Conservation (phyloP, 2,797 vertebrate genomes). For the Centropyge bicolor region DNA sequence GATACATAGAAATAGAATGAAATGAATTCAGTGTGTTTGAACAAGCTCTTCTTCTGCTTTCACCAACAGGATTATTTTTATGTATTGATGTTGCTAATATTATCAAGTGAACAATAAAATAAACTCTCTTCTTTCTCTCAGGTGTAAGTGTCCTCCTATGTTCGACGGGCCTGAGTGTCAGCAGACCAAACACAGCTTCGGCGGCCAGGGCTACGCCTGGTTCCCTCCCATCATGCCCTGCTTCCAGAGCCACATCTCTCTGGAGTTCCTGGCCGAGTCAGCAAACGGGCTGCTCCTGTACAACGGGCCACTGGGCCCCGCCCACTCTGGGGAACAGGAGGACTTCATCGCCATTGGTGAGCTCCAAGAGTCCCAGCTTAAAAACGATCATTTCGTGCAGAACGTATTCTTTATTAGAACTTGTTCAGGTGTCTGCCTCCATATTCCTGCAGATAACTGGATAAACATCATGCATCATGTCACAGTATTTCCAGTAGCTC, state of each 20-base stretch:
- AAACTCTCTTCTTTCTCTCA: slow-evolving; percentile 53
- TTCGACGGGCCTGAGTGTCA: slow-evolving; percentile 92
- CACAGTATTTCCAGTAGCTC: background rate
- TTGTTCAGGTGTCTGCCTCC: background rate
- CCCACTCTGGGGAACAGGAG: slow-evolving; percentile 78
- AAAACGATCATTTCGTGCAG: background rate
- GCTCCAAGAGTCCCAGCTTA: slow-evolving; percentile 11
- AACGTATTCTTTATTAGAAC: no score
- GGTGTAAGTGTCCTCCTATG: slow-evolving; percentile 89
- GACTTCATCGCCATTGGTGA: slow-evolving; percentile 91
- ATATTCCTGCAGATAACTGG: background rate
- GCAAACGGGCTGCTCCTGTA: slow-evolving; percentile 90
- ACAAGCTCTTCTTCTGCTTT: no score
- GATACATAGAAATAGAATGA: background rate
- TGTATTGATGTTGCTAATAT: background rate
- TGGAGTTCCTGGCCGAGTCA: slow-evolving; percentile 90
- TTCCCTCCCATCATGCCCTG: slow-evolving; percentile 90
- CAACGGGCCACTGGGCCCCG: slow-evolving; percentile 83
- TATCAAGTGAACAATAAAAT: background rate
- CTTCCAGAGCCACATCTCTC: slow-evolving; percentile 89
- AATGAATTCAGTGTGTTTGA: background rate
- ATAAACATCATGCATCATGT: background rate
- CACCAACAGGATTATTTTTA: background rate
- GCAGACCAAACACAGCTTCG: slow-evolving; percentile 91
- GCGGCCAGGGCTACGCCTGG: slow-evolving; percentile 91